phyloP scores from a whole-genome alignment of 2,797 vertebrate species.

The Cirrhinus molitorella region DNA sequence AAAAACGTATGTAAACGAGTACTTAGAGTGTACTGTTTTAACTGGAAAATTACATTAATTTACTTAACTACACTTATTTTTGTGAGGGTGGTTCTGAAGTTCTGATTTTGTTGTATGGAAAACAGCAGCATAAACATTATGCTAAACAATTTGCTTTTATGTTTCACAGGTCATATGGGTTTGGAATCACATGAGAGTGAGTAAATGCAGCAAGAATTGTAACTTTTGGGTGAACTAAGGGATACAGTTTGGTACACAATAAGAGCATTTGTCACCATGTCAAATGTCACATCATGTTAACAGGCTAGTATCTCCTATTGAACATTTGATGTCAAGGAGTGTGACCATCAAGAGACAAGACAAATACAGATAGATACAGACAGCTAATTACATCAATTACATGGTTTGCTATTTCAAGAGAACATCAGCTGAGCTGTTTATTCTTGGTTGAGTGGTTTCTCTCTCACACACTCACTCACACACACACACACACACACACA shows the following conservation, averaged over 20 bases:
- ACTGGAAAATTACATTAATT: background rate
- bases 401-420: slow-evolving; percentile 17
- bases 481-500: background rate
- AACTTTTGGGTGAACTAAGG: background rate
- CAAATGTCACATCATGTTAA: slow-evolving; percentile 23
- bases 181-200: slow-evolving; percentile 12
- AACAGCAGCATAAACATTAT: background rate
- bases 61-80: background rate
- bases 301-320: background rate
- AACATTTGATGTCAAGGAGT: slow-evolving; percentile 1
- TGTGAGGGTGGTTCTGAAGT: background rate
- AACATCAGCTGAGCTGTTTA: slow-evolving; percentile 36
- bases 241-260: background rate
- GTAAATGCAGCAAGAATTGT: background rate
- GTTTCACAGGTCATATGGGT: background rate
- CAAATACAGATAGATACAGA: slow-evolving; percentile 21
- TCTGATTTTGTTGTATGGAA: background rate
- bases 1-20: background rate
- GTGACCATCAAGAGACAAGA: slow-evolving; percentile 18
- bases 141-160: background rate
- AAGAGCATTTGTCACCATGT: slow-evolving; percentile 22
- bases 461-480: background rate
- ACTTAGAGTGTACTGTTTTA: no score
- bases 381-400: slow-evolving; percentile 26
- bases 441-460: slow-evolving; percentile 7